Evolutionary conservation across 1,140 invertebrate species (phyloP).

Genomic region (Drosophila pallidifrons): DNA sequence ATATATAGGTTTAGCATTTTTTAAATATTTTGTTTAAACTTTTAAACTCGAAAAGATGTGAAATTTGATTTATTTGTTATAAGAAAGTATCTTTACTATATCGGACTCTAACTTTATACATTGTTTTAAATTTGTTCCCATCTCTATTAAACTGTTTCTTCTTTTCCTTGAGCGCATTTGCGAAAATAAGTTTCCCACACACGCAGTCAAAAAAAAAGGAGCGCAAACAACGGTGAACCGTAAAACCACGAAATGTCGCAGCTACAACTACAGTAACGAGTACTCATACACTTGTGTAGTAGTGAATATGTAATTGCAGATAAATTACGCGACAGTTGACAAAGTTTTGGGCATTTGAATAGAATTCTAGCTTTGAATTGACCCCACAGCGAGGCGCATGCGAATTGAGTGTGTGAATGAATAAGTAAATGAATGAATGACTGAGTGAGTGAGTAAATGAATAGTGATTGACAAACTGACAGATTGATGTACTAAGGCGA

Average conservation of each 20-base stretch:
- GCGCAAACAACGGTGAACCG: not conserved
- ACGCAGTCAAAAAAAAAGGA: not conserved
- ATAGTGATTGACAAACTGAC: not conserved
- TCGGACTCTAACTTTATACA: not conserved
- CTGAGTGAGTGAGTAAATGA: not conserved
- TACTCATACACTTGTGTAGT: not conserved
- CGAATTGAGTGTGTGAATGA: slow-evolving; percentile 18
- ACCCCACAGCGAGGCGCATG: slow-evolving; percentile 39
- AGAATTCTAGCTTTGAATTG: slow-evolving; percentile 36
- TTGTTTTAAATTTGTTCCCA: not conserved
- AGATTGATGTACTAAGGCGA: not conserved
- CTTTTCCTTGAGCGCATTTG: not conserved
- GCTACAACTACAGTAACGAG: not conserved
- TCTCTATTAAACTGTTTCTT: not conserved
- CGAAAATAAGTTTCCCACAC: not conserved
- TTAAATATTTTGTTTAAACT: no score
- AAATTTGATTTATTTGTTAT: no score
- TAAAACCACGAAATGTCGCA: not conserved
- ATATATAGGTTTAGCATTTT: no score
- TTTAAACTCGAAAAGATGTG: no score
- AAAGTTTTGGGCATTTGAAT: slow-evolving; percentile 71
- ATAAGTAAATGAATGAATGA: not conserved
- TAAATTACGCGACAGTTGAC: slow-evolving; percentile 66
- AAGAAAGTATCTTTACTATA: no score
- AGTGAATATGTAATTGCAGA: slow-evolving; percentile 60